Conservation (phyloP, 2,797 vertebrate species). For the Ambastaia sidthimunki region DNA sequence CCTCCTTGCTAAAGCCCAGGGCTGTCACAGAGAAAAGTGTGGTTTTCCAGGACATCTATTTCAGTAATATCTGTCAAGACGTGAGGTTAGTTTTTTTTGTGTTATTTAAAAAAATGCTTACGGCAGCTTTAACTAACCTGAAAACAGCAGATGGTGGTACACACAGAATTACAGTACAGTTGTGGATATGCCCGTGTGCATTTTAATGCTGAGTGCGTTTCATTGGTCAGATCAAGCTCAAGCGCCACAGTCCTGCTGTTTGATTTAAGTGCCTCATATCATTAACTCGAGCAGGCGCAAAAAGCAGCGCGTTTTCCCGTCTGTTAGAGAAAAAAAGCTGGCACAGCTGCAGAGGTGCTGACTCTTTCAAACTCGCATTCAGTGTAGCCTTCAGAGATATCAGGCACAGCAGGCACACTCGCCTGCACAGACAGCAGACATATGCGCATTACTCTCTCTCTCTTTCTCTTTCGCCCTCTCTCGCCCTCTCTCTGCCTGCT, state of each 20-base stretch:
- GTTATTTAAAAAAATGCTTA: background rate
- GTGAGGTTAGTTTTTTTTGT: background rate
- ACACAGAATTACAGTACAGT: background rate
- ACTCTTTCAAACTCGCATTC: constrained; percentile 38
- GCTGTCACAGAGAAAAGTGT: background rate
- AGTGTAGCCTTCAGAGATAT: constrained; percentile 43
- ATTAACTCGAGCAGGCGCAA: constrained; percentile 20
- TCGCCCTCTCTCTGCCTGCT: constrained; percentile 41
- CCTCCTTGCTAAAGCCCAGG: background rate
- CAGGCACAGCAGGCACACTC: constrained; percentile 33
- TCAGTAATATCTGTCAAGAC: constrained; percentile 9
- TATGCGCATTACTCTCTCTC: constrained; percentile 16
- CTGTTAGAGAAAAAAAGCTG: constrained; percentile 38
- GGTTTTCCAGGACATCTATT: constrained; percentile 12
- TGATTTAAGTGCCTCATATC: constrained; percentile 36
- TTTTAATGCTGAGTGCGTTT: constrained; percentile 21
- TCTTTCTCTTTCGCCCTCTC: background rate
- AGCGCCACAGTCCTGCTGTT: constrained; percentile 16
- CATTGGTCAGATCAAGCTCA: background rate
- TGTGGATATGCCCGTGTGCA: background rate
- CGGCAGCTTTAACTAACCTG: constrained; percentile 3
- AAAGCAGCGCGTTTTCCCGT: constrained; percentile 33
- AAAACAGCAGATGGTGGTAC: constrained; percentile 15
- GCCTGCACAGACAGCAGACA: constrained; percentile 31
- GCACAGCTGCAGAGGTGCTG: constrained; percentile 27